Percentiles rank a stretch among this genome's conserved stretches.
Evolutionary conservation across 2,113 vertebrate species (phyloP).

Genomic region (Arvicanthis niloticus): DNA sequence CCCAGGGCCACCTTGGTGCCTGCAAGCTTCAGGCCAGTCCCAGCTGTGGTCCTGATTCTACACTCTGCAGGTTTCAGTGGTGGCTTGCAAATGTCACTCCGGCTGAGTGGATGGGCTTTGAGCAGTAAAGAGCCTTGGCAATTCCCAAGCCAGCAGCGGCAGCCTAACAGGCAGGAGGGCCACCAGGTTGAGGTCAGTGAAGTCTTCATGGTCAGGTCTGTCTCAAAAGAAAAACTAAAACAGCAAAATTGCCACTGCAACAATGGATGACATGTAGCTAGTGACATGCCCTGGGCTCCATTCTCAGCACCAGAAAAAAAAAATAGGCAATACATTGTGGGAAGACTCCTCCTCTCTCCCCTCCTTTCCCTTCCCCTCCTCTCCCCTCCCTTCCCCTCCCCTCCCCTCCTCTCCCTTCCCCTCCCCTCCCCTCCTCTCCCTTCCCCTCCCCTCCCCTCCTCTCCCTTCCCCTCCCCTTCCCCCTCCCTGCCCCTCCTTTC

Average conservation of each 20-base stretch:
- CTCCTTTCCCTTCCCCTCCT: neutral
- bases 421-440: too few species aligned
- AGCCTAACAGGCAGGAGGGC: neutral
- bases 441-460: too few species aligned
- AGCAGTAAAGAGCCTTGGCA: neutral
- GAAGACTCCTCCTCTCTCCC: too few species aligned
- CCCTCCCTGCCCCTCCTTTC: too few species aligned
- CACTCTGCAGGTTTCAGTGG: neutral
- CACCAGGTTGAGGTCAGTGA: neutral
- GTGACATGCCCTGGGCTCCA: neutral
- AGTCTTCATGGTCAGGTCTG: neutral
- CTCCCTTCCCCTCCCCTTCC: too few species aligned
- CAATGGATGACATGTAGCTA: neutral
- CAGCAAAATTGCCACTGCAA: neutral
- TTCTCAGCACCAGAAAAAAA: neutral
- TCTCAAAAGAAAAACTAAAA: neutral
- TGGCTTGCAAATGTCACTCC: neutral
- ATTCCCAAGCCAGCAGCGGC: neutral
- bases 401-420: fast-evolving
- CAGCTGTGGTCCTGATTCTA: neutral
- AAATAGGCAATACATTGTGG: neutral
- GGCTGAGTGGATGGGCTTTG: neutral
- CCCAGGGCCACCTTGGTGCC: neutral
- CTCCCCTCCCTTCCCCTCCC: fast-evolving
- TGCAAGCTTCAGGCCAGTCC: neutral